A percentile compares a stretch with the other conserved stretches of the same genome.
Evolutionary conservation across 2,113 vertebrate genomes (phyloP).

Genomic region (Gymnorhina tibicen): DNA sequence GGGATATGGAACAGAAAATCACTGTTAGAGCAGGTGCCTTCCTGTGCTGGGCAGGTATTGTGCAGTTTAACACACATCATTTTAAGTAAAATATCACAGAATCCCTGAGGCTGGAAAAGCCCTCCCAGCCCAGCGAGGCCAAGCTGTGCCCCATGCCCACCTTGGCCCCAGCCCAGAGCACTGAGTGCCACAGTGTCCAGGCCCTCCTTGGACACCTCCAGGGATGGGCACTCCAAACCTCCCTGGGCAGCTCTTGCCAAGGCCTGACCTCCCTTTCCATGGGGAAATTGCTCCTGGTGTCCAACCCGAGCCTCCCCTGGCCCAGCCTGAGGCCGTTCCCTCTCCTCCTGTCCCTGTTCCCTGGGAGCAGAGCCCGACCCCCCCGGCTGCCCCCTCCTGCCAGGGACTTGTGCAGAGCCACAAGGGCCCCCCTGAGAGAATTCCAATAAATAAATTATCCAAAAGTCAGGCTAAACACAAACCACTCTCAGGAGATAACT

Average conservation of each 20-base stretch:
- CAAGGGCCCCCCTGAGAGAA: neutral
- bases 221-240: neutral
- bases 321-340: neutral
- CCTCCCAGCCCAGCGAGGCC: accelerated
- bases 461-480: neutral
- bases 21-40: neutral
- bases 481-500: neutral
- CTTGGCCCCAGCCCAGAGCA: neutral
- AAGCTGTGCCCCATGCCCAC: neutral
- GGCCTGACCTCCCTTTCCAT: neutral
- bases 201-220: neutral
- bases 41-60: neutral
- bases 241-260: neutral
- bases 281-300: neutral
- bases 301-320: neutral
- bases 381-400: neutral
- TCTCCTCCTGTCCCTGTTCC: neutral
- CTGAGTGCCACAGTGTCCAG: neutral
- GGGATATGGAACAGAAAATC: neutral
- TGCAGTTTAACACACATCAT: neutral
- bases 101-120: neutral
- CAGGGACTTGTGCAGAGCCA: neutral
- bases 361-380: neutral
- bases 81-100: neutral
- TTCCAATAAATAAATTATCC: neutral